phyloP scores from a whole-genome alignment of 2,113 vertebrate species.

The Miniopterus natalensis region DNA sequence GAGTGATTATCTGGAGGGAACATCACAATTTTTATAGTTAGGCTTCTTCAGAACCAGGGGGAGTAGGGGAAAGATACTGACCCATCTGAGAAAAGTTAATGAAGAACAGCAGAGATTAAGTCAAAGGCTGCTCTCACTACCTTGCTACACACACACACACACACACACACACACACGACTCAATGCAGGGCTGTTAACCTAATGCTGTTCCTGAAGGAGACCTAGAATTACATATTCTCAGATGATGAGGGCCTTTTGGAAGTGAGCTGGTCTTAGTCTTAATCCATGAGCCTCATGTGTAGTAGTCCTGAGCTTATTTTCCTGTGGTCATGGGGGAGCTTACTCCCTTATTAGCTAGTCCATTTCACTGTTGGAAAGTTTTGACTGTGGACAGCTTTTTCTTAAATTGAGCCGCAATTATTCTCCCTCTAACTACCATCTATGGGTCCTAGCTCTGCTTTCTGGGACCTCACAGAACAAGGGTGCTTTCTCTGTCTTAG shows the following conservation, averaged over 20 bases:
- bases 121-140: background rate
- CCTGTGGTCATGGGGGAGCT: background rate
- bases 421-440: background rate
- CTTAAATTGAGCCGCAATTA: background rate
- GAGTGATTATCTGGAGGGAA: constrained; percentile 53
- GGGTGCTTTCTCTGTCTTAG: background rate
- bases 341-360: background rate
- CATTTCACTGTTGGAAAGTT: background rate
- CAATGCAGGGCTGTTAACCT: background rate
- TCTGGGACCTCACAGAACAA: constrained; percentile 25
- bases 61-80: constrained; percentile 39
- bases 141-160: background rate
- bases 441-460: background rate
- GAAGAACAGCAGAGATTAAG: constrained; percentile 61
- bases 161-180: background rate
- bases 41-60: constrained; percentile 35
- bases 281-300: background rate
- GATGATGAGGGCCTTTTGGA: constrained; percentile 26
- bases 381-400: background rate
- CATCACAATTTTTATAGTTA: constrained; percentile 65
- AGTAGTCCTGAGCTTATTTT: background rate
- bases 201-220: background rate
- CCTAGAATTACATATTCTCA: constrained; percentile 26
- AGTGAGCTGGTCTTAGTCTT: constrained; percentile 5
- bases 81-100: constrained; percentile 67